Conservation (phyloP, 2,113 vertebrate genomes). For the Kryptolebias marmoratus region DNA sequence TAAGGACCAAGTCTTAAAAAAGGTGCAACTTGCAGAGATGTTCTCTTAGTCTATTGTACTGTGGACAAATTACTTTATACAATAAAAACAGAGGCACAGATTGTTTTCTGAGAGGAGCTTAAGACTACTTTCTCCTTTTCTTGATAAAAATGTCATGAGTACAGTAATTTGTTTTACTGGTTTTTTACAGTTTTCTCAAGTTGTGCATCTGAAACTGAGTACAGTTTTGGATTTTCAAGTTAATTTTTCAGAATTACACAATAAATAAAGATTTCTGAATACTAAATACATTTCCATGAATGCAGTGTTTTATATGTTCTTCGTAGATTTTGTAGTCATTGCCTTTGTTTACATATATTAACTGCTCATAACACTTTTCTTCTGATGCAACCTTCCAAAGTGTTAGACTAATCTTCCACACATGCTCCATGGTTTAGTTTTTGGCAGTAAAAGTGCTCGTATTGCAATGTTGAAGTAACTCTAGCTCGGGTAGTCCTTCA, state of each 20-base stretch:
- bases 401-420: constrained; percentile 9
- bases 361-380: constrained; percentile 14
- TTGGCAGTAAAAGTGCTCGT: constrained; percentile 47
- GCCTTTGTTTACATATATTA: neutral
- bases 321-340: constrained; percentile 15
- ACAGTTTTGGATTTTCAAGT: constrained; percentile 1
- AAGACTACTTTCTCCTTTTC: neutral
- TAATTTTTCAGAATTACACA: neutral
- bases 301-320: constrained; percentile 41
- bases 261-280: constrained; percentile 46
- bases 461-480: constrained; percentile 65
- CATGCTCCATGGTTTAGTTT: constrained; percentile 10
- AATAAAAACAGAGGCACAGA: neutral
- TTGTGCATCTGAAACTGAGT: constrained; percentile 11
- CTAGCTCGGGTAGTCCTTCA: constrained; percentile 41
- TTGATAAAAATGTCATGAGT: neutral
- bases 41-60: constrained; percentile 20
- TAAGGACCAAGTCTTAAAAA: constrained; percentile 45
- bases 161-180: neutral
- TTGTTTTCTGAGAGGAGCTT: neutral
- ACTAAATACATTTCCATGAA: constrained; percentile 54
- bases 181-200: constrained; percentile 11
- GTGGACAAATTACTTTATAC: neutral
- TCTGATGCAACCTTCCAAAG: constrained; percentile 42
- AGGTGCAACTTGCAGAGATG: constrained; percentile 8